Conservation (phyloP, 1,140 invertebrate genomes). For the Thaumetopoea pityocampa region DNA sequence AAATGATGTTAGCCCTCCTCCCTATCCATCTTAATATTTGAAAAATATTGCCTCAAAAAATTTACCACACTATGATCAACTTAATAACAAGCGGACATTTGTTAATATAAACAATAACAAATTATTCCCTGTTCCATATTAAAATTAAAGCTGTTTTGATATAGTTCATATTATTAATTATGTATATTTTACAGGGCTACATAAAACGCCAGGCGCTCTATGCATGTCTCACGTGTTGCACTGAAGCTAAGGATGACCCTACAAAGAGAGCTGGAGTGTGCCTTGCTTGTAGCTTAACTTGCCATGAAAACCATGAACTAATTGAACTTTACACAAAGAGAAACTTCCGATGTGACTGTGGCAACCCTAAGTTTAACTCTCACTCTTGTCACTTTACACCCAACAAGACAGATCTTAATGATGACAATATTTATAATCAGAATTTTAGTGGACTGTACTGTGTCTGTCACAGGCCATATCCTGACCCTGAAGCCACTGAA, state of each 20-base stretch:
- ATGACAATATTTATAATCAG: constrained; percentile 92
- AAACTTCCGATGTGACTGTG: constrained; percentile 98
- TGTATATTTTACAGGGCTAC: constrained; percentile 85
- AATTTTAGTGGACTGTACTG: constrained; percentile 97
- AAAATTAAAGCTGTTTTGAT: no score
- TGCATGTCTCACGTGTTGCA: constrained; percentile 93
- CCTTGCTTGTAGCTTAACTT: constrained; percentile 94
- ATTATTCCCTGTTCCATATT: no score
- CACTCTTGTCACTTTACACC: constrained; percentile 84
- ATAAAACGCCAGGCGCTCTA: constrained; percentile 96
- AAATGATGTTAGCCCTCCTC: no score
- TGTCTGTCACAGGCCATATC: constrained; percentile 94
- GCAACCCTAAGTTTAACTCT: constrained; percentile 88
- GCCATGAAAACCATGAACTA: constrained; percentile 97
- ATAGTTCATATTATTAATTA: neutral
- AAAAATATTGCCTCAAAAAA: no score
- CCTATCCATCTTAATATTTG: no score
- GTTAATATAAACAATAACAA: no score
- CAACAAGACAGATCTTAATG: constrained; percentile 83
- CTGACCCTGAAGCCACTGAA: constrained; percentile 87
- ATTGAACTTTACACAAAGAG: constrained; percentile 98
- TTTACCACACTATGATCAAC: no score
- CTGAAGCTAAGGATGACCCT: constrained; percentile 75
- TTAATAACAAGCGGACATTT: no score
- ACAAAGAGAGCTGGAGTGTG: constrained; percentile 89